Base-by-base conservation (phyloP, 2,888 invertebrate species). In the Meteorus cinctellus region DNA sequence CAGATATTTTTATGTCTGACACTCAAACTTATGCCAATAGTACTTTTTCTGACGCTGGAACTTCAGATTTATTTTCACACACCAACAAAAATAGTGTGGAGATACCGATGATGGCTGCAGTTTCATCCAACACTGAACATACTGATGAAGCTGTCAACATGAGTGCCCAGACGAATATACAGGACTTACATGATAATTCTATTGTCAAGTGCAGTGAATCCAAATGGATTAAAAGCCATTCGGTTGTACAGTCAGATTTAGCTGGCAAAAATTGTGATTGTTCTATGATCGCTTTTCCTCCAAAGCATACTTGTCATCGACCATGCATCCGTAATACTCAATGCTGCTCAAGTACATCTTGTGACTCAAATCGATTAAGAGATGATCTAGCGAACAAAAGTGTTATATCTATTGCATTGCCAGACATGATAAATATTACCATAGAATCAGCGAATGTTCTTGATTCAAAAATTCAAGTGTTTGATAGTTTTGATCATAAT, bases 321-420 rank as follows among this genome's bases (percentile, higher is more conserved):
- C 19, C 41, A 41, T 24, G 27, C 29, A 29, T 41, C 1, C 6
- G 8, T 24, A 48, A 41, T 34, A 24, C 19, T 59, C 59, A 60
- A 24, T 63, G 48, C 24, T 29, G 59, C 34, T 12, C 69, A 19
- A 36, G 31, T 34, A 12, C 27, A 34, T 16, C 19, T 19, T 14
- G 19, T n/a, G 34, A 63, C 14, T 34, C n/a, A n/a, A 14, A 31
- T 31, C 63, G 63, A 63, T 65, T 16, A n/a, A 19, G 6, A n/a
- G 55, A 75, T 55, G 60, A 73, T 36, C 80, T 62, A 34, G 4
- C 75, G 0, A 86, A 87, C n/a, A 85, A 81, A 45, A 87, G 84
- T 69, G 79, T 86, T 2, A 86, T 88, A 48, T 87, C 86, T 1
- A 88, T 88, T 74, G 85, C 84, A 0, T 34, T 88, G n/a, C 86